These are phyloP conservation scores for Drosophila repletoides DNA, from an alignment of 1,140 invertebrate species.

Conservation along the genomic window DNA sequence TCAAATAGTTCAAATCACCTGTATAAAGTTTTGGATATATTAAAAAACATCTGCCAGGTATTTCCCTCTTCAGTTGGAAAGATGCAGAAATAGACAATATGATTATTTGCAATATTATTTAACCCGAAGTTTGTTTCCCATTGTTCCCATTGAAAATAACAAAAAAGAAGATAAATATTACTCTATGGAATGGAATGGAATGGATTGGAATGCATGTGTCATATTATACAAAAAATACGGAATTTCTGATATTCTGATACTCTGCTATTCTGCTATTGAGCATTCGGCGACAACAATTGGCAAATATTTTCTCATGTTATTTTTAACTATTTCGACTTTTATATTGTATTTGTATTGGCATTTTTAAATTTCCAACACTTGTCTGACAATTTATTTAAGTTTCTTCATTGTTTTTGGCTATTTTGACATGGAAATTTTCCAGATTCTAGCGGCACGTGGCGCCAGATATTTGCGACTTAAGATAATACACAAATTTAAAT, in stretches of 20 bases:
- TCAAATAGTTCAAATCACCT: too few relatives aligned
- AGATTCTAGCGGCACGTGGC: constrained; percentile 50
- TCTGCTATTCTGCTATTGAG: too few relatives aligned
- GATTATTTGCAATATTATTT: constrained; percentile 56
- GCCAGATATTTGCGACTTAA: constrained; percentile 28
- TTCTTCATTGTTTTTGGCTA: constrained; percentile 12
- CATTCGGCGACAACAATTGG: constrained; percentile 21
- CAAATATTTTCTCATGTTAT: constrained; percentile 60
- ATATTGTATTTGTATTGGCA: constrained; percentile 7
- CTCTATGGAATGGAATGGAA: not conserved
- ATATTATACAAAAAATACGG: constrained; percentile 56
- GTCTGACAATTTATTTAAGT: constrained; percentile 48
- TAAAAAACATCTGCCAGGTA: constrained; percentile 29
- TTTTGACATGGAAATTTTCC: constrained; percentile 54
- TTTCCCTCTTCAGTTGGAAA: constrained; percentile 20
- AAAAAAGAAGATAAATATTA: too few relatives aligned
- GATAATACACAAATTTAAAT: not conserved
- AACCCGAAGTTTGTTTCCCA: constrained; percentile 31
- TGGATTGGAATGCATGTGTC: constrained; percentile 49
- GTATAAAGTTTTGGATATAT: constrained; percentile 11
- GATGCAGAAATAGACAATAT: not conserved
- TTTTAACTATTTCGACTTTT: constrained; percentile 23
- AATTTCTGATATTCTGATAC: too few relatives aligned
- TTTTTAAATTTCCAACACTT: constrained; percentile 33
- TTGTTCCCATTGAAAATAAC: constrained; percentile 12